phyloP scores from a whole-genome alignment of 2,797 vertebrate genomes.

The Leuciscus waleckii region DNA sequence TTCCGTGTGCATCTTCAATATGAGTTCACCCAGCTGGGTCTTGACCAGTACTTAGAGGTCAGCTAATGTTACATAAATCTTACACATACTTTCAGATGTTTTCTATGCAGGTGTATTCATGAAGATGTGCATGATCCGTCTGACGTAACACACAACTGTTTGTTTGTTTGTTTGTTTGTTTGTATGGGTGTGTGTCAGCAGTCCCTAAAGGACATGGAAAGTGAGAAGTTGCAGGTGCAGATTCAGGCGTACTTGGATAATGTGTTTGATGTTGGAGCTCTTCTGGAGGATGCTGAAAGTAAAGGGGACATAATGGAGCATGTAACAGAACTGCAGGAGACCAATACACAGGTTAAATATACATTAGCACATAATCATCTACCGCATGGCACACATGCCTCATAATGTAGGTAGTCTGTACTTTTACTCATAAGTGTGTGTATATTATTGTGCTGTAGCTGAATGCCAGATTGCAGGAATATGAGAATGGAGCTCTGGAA shows the following conservation, averaged over 20 bases:
- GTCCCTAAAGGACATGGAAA: constrained; percentile 88
- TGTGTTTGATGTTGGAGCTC: constrained; percentile 89
- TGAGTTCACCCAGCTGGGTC: constrained; percentile 90
- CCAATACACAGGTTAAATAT: constrained; percentile 79
- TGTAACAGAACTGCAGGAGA: constrained; percentile 87
- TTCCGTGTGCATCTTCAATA: constrained; percentile 95
- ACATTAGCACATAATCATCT: background rate
- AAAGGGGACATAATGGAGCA: constrained; percentile 89
- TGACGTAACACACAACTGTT: constrained; percentile 28
- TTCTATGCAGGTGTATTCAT: background rate
- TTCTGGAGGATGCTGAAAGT: constrained; percentile 94
- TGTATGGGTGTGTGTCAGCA: constrained; percentile 58
- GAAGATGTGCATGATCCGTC: constrained; percentile 17
- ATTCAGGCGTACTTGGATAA: constrained; percentile 99
- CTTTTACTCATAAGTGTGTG: background rate
- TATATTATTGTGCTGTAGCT: constrained; percentile 74
- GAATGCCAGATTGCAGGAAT: constrained; percentile 83
- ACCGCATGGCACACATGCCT: background rate
- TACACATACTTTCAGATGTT: background rate
- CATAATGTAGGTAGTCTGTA: background rate
- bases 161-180: background rate
- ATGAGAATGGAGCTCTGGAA: constrained; percentile 82
- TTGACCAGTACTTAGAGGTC: constrained; percentile 93
- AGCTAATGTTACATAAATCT: constrained; percentile 50
- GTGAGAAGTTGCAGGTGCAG: constrained; percentile 95